These are phyloP conservation scores for Caenorhabditis sp. DNA, from an alignment of 2,888 invertebrate genomes.

Conservation along the genomic window DNA sequence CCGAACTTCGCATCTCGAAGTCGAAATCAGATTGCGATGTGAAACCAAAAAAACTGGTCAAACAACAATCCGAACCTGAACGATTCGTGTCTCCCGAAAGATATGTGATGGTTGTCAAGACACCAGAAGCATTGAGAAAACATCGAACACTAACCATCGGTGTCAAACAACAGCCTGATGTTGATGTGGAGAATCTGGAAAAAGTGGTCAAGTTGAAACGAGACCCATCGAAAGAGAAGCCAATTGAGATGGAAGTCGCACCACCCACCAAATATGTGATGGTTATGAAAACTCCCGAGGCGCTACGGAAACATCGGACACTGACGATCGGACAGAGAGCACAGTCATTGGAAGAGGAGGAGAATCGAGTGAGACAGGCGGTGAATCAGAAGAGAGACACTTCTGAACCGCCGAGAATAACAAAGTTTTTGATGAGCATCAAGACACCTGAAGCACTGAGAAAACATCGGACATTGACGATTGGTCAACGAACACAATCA, in stretches of 20 bases:
- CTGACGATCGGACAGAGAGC: background rate
- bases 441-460: conserved; percentile 19
- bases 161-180: no score
- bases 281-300: conserved; percentile 11
- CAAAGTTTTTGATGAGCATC: conserved; percentile 2
- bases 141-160: conserved; percentile 18
- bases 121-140: conserved; percentile 13
- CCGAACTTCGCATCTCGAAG: background rate
- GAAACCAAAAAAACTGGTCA: conserved; percentile 5
- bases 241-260: background rate
- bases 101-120: conserved; percentile 11
- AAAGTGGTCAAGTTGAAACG: background rate
- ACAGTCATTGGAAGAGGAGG: background rate
- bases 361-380: no score
- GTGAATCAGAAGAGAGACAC: conserved; percentile 22
- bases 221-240: conserved; percentile 4
- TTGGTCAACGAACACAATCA: background rate
- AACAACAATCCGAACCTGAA: conserved; percentile 14
- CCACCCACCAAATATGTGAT: background rate
- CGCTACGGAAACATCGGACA: conserved; percentile 15
- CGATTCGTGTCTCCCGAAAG: no score
- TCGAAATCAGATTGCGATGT: conserved; percentile 31
- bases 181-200: background rate
- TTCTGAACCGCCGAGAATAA: conserved; percentile 27
- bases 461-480: conserved; percentile 10